A percentile compares a stretch with the other conserved stretches of the same genome.
phyloP scores from a whole-genome alignment of 2,888 invertebrate genomes.

The Diadegma fenestrale region DNA sequence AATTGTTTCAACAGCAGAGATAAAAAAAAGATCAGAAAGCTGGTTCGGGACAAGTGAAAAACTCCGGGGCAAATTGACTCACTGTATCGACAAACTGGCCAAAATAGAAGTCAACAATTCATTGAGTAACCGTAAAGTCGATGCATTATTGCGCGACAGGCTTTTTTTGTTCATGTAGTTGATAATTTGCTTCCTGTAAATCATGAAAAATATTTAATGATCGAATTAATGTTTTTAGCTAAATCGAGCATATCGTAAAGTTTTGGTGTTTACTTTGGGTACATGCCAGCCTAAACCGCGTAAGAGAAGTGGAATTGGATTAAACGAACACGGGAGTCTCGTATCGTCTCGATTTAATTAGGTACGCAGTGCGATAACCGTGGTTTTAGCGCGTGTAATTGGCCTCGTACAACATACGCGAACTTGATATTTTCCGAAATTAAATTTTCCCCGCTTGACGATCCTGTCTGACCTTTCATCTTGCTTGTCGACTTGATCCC shows the following conservation, averaged over 20 bases:
- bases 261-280: not conserved
- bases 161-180: not conserved
- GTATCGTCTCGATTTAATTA: conserved; percentile 51
- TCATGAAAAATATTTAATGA: not conserved
- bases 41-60: too few species aligned
- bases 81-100: too few species aligned
- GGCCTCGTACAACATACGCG: conserved; percentile 42
- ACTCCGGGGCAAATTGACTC: too few species aligned
- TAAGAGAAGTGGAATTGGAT: not conserved
- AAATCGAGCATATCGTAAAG: not conserved
- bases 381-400: conserved; percentile 44
- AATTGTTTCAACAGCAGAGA: too few species aligned
- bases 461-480: conserved; percentile 49
- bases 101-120: too few species aligned
- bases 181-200: not conserved
- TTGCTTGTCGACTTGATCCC: conserved; percentile 19
- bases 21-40: too few species aligned
- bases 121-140: too few species aligned
- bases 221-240: not conserved
- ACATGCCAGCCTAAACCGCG: not conserved
- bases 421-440: conserved; percentile 60
- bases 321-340: conserved; percentile 11
- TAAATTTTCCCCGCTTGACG: conserved; percentile 46
- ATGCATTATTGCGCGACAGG: too few species aligned
- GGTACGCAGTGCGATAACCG: conserved; percentile 36